A percentile compares a stretch with the other conserved stretches of the same genome.
Conservation (phyloP, 1,140 invertebrate genomes). For the Brachionus angularis region DNA sequence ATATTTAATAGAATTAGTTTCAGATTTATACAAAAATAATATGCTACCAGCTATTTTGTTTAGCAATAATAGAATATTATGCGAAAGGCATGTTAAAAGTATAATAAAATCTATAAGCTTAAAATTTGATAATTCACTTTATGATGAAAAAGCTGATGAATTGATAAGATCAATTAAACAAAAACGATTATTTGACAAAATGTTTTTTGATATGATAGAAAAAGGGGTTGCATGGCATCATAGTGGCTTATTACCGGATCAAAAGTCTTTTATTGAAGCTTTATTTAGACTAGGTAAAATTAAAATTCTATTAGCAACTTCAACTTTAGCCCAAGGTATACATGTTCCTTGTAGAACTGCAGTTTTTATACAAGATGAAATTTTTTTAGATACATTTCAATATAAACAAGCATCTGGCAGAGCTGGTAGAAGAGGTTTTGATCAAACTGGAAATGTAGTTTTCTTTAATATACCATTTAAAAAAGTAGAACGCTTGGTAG, state of each 20-base stretch:
- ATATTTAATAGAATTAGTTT: background rate
- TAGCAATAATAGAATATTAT: constrained; percentile 11
- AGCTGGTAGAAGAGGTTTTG: constrained; percentile 18
- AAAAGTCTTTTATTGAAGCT: constrained; percentile 8
- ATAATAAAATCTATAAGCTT: background rate
- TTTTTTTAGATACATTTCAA: constrained; percentile 28
- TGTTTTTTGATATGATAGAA: background rate
- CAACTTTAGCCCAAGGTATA: constrained; percentile 21
- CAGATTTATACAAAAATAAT: background rate
- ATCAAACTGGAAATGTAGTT: constrained; percentile 1
- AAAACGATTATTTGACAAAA: background rate
- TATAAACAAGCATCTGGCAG: constrained; percentile 27
- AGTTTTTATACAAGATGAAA: constrained; percentile 18
- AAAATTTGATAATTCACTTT: background rate
- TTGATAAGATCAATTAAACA: background rate
- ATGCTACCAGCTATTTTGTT: constrained; percentile 3
- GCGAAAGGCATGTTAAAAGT: background rate
- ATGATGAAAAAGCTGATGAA: background rate
- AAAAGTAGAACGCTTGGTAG: background rate
- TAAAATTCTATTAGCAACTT: background rate
- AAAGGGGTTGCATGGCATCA: constrained; percentile 21
- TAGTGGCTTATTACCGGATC: background rate
- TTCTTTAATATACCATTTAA: constrained; percentile 16
- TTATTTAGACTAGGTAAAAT: constrained; percentile 8
- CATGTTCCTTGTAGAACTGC: constrained; percentile 26